A percentile compares a stretch with the other conserved stretches of the same genome.
Evolutionary conservation across 2,888 invertebrate genomes (phyloP).

Genomic region (Labia minor): DNA sequence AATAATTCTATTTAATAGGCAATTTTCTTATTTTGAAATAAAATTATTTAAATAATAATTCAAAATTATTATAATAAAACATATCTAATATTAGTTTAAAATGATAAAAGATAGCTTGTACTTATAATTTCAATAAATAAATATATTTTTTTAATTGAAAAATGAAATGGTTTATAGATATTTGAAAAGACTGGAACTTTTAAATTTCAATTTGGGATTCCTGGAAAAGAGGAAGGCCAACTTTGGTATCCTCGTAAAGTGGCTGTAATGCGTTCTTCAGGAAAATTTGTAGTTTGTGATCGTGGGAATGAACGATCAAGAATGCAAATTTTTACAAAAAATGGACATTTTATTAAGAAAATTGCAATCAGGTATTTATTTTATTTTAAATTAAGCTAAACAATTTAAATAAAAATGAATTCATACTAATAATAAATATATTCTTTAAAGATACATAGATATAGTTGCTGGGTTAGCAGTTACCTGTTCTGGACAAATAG

Average conservation of each 20-base stretch:
- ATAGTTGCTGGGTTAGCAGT: conserved; percentile 91
- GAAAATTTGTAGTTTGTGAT: conserved; percentile 94
- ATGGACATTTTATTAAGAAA: conserved; percentile 90
- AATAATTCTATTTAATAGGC: too few relatives aligned
- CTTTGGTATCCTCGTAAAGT: conserved; percentile 96
- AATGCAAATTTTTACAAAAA: conserved; percentile 95
- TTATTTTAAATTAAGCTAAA: conserved; percentile 16
- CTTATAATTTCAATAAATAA: too few relatives aligned
- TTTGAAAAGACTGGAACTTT: conserved; percentile 89
- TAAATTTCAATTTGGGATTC: conserved; percentile 87
- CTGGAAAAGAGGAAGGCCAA: conserved; percentile 92
- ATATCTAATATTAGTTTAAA: too few relatives aligned
- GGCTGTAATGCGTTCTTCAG: conserved; percentile 75
- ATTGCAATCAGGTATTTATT: conserved; percentile 57
- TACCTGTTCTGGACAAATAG: conserved; percentile 82
- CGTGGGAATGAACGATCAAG: conserved; percentile 91
- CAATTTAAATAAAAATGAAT: neutral
- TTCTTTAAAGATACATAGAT: conserved; percentile 56
- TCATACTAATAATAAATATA: conserved; percentile 8
- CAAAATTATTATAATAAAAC: too few relatives aligned
- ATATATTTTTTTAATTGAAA: too few relatives aligned
- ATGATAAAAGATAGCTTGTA: too few relatives aligned
- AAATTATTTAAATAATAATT: too few relatives aligned
- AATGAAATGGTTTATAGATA: too few relatives aligned
- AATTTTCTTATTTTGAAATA: too few relatives aligned